phyloP scores from a whole-genome alignment of 1,140 invertebrate species.

The Drosophila neocordata region DNA sequence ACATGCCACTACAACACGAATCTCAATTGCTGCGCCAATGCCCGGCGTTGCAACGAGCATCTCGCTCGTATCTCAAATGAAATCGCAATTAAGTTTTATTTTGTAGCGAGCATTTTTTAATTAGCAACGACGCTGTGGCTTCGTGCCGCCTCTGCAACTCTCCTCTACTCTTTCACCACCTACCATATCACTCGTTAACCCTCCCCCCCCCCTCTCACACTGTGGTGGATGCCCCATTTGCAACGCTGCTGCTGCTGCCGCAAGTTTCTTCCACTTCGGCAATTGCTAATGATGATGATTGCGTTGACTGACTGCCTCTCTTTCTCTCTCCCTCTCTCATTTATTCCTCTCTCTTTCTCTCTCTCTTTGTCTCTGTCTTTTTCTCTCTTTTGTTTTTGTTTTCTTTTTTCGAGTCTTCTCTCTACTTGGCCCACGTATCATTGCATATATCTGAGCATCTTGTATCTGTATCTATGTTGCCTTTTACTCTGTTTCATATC shows the following conservation, averaged over 20 bases:
- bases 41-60: constrained; percentile 30
- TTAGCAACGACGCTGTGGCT: constrained; percentile 67
- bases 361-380: constrained; percentile 12
- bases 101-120: constrained; percentile 79
- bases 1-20: too few relatives aligned
- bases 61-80: constrained; percentile 66
- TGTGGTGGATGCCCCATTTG: constrained; percentile 39
- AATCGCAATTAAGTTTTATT: constrained; percentile 81
- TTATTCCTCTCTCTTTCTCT: constrained; percentile 24
- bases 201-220: background rate
- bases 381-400: constrained; percentile 8
- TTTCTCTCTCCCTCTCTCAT: constrained; percentile 16
- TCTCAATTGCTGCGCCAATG: constrained; percentile 53
- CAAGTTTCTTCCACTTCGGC: constrained; percentile 35
- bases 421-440: constrained; percentile 39
- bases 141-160: constrained; percentile 43
- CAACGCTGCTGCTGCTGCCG: constrained; percentile 46
- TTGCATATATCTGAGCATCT: constrained; percentile 52
- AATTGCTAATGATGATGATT: constrained; percentile 79
- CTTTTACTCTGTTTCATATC: constrained; percentile 46
- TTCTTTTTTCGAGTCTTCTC: constrained; percentile 10
- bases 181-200: too few relatives aligned
- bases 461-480: constrained; percentile 63
- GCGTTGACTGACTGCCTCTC: constrained; percentile 38
- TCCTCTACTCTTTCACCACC: too few relatives aligned